A percentile compares a stretch with the other conserved stretches of the same genome.
Conservation (phyloP, 2,113 vertebrate species). For the Sebastes fasciatus region DNA sequence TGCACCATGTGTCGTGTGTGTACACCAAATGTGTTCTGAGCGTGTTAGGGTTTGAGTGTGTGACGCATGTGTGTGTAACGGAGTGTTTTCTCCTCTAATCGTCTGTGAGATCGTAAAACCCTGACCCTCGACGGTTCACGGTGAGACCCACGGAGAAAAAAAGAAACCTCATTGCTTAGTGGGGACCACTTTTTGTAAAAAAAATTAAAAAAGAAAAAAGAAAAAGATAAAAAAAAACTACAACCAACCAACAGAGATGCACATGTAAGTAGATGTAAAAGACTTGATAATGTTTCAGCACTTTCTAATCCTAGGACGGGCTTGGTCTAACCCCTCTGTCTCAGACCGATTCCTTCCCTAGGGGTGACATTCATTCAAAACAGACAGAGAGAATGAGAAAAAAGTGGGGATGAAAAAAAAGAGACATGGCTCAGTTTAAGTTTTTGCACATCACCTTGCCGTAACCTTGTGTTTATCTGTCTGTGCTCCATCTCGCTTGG, state of each 20-base stretch:
- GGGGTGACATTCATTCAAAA: constrained; percentile 81
- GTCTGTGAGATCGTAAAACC: constrained; percentile 74
- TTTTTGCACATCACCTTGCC: constrained; percentile 80
- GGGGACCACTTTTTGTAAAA: constrained; percentile 84
- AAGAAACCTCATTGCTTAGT: constrained; percentile 80
- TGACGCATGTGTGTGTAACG: background rate
- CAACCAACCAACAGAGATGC: constrained; percentile 81
- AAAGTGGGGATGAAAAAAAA: constrained; percentile 48
- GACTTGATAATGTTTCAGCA: constrained; percentile 88
- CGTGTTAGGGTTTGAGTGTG: constrained; percentile 18
- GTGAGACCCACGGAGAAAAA: constrained; percentile 76
- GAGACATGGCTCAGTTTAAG: constrained; percentile 69
- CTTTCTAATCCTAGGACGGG: constrained; percentile 82
- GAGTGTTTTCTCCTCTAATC: constrained; percentile 64
- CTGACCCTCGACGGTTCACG: constrained; percentile 81
- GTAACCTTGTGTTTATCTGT: constrained; percentile 72
- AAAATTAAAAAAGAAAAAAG: constrained; percentile 15
- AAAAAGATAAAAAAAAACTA: constrained; percentile 14
- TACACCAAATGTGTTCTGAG: constrained; percentile 19
- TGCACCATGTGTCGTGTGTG: constrained; percentile 24
- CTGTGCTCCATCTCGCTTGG: constrained; percentile 74
- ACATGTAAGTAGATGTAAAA: constrained; percentile 83
- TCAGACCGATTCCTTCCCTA: constrained; percentile 65
- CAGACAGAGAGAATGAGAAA: constrained; percentile 71
- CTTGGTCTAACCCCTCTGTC: constrained; percentile 72